These are phyloP conservation scores for Lutjanus argentimaculatus DNA, from an alignment of 2,797 vertebrate species.

Conservation along the genomic window DNA sequence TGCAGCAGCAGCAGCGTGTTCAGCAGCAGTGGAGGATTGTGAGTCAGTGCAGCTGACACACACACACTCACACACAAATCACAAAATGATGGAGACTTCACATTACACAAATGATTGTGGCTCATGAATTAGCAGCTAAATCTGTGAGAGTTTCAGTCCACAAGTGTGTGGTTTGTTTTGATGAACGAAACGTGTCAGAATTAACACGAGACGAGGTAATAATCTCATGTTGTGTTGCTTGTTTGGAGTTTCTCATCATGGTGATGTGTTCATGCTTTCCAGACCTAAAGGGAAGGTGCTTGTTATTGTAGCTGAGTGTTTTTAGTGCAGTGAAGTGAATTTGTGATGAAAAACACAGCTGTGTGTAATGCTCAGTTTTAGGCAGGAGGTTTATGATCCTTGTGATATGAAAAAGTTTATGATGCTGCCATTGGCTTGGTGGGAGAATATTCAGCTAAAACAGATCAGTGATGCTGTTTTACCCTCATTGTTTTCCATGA, in stretches of 20 bases:
- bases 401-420: not conserved
- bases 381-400: not conserved
- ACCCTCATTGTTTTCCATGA: too few species aligned
- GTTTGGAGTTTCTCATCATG: not conserved
- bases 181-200: conserved; percentile 3
- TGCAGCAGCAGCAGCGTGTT: too few species aligned
- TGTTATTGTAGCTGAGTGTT: not conserved
- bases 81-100: too few species aligned
- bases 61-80: too few species aligned
- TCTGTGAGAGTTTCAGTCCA: not conserved
- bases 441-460: too few species aligned
- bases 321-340: not conserved
- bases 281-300: too few species aligned
- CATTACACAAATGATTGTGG: not conserved
- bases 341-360: not conserved
- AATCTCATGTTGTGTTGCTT: not conserved
- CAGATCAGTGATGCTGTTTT: too few species aligned
- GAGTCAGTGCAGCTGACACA: not conserved
- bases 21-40: too few species aligned
- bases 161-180: not conserved
- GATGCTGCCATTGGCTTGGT: too few species aligned
- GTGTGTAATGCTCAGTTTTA: not conserved
- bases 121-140: not conserved
- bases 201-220: not conserved
- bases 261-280: not conserved